Base-by-base conservation (phyloP, 2,888 invertebrate species). In the Monochamus alternatus region DNA sequence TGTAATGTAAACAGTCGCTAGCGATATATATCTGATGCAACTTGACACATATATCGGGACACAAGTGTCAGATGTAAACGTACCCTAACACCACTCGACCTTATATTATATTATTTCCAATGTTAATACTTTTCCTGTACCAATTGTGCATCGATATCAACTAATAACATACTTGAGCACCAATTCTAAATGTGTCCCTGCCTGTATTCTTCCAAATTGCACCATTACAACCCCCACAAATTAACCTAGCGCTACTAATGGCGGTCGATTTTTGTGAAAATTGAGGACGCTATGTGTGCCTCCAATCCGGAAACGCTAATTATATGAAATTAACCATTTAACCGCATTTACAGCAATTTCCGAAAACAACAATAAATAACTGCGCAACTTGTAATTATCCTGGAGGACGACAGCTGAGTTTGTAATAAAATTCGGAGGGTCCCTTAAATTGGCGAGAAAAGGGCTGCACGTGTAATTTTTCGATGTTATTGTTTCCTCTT, bases 301-400 rank as follows among this genome's bases (percentile, higher is more conserved):
- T 52, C 31, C 69, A 51, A 75, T 70, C 78, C 80, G 80, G 80
- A 80, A 80, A 80, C 78, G 60, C 67, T 75, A 73, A 79, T 78
- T 75, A 77, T 73, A 72, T 58, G 32, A 76, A 73, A 79, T 77
- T 79, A 76, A 75, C 80, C 78, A 67, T 78, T 80, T 80, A 78
- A 75, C 76, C 72, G 75, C 78, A 63, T 78, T 80, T 78, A 80
- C 66, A 73, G 75, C 77, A 79, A 79, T 79, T 77, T 79, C 73
- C 75, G 77, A 78, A 80, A 78, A 78, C 74, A 78, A 77, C 80
- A 79, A 82, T 81, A 81, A 82, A 82, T 80, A 80, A 82, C 73
- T 52, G 59, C 12, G 67, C 58, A 80, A 80, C 79, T 75, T 80
- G 73, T 81, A 78, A 82, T 82, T 82, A 81, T 76, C 72, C 72